Base-by-base conservation (phyloP, 2,888 invertebrate species). In the Pristionchus japonicus region DNA sequence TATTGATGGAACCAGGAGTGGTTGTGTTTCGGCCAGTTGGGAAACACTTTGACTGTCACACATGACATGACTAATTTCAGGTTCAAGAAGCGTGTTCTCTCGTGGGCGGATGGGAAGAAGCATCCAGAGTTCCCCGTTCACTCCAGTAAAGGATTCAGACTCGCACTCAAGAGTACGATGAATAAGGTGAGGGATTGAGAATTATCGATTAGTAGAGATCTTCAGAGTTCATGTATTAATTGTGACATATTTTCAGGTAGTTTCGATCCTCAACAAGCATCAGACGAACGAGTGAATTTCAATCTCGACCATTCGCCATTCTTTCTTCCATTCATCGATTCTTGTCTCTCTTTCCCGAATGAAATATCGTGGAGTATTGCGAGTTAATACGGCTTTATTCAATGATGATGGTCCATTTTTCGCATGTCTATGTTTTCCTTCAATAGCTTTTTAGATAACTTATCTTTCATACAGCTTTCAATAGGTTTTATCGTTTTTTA, bases 81-180 rank as follows among this genome's bases (percentile, higher is more conserved):
- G 20, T 86, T 86, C 49, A 34, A 64, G 77, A 43, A 57, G 47
- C 37, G 52, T 23, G 52, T 87, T n/a, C 64, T 64, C 3, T 23
- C 31, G 34, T 87, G 87, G 89, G 23, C 49, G 7, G 57, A 82
- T 4, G 89, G 70, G 20, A 27, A 49, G 84, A 49, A 47, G 57
- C 85, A 47, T 57, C 89, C 89, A 11, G 43, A 47, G 20, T 89
- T 47, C 67, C 88, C 88, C 47, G 85, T 85, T 15, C 64, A 84
- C 20, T 49, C 40, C 27, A 83, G 83, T 80, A 89, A 88, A 82
- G 89, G 89, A 67, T 89, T 88, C 88, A 52, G 37, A 67, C 83
- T 89, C 57, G 85, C 89, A 13, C 84, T 89, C 40, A 84, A 77
- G 67, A 82, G 43, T 74, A 52, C 34, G 70, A 70, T 86, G 34